These are phyloP conservation scores for Vicugna pacos DNA, from an alignment of 2,113 vertebrate genomes.

Conservation along the genomic window DNA sequence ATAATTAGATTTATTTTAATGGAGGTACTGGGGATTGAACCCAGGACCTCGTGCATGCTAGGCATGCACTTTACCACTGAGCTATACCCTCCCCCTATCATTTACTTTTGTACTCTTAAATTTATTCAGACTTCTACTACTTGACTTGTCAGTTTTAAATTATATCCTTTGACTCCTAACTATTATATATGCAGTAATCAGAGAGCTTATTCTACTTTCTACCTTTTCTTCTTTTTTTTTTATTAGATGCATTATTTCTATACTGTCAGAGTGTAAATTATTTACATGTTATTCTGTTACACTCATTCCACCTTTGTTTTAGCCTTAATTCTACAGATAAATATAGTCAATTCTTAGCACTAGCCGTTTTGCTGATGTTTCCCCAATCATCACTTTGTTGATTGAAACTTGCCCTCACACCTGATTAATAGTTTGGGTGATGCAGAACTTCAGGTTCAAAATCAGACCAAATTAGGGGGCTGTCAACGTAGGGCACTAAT, in stretches of 20 bases:
- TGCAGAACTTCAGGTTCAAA: neutral
- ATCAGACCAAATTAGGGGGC: neutral
- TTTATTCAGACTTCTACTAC: neutral
- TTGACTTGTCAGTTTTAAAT: neutral
- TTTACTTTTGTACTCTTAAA: neutral
- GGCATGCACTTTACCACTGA: no score
- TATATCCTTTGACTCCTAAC: neutral
- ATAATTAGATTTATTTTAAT: no score
- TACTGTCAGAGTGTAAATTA: neutral
- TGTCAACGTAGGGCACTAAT: neutral
- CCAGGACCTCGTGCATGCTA: no score
- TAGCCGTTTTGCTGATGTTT: neutral
- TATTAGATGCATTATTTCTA: constrained; percentile 10
- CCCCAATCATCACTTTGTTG: neutral
- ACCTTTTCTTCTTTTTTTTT: neutral
- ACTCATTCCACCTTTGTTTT: neutral
- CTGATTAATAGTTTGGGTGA: neutral
- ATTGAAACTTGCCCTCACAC: neutral
- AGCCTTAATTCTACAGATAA: neutral
- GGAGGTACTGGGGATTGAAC: no score
- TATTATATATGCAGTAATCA: neutral
- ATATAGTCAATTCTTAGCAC: neutral
- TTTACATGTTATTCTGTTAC: neutral
- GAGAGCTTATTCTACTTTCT: neutral
- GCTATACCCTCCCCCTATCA: neutral